A percentile compares a stretch with the other conserved stretches of the same genome.
phyloP scores from a whole-genome alignment of 2,797 vertebrate genomes.

The Hemitrygon akajei region DNA sequence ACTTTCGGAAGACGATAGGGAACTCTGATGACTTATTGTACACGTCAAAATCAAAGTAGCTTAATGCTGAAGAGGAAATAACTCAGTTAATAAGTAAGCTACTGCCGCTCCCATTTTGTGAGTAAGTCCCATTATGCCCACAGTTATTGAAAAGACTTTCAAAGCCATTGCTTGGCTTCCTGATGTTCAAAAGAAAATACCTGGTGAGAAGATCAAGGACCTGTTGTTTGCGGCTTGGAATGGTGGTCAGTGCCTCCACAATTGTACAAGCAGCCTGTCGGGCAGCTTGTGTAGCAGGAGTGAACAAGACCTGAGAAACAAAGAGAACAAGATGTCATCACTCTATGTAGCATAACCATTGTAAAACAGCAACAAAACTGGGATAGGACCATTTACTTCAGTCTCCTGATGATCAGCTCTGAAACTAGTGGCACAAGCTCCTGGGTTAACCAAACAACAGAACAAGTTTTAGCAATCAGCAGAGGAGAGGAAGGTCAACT shows the following conservation, averaged over 20 bases:
- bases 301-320: slow-evolving; percentile 80
- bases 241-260: slow-evolving; percentile 87
- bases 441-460: no score
- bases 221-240: slow-evolving; percentile 93
- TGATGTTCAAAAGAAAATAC: slow-evolving; percentile 50
- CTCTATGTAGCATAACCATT: background rate
- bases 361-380: background rate
- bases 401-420: background rate
- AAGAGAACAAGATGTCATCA: background rate
- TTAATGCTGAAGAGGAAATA: background rate
- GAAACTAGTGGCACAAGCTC: background rate
- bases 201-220: slow-evolving; percentile 95
- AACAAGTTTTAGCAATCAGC: no score
- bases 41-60: background rate
- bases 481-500: no score
- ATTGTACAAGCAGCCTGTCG: slow-evolving; percentile 95
- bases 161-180: background rate
- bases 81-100: background rate
- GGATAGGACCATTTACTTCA: background rate
- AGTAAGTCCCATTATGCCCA: background rate
- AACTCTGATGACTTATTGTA: background rate
- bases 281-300: slow-evolving; percentile 92
- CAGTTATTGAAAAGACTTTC: background rate
- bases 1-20: background rate
- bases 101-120: no score